These are phyloP conservation scores for Drosophila ambigua DNA, from an alignment of 1,140 invertebrate species.

Conservation along the genomic window DNA sequence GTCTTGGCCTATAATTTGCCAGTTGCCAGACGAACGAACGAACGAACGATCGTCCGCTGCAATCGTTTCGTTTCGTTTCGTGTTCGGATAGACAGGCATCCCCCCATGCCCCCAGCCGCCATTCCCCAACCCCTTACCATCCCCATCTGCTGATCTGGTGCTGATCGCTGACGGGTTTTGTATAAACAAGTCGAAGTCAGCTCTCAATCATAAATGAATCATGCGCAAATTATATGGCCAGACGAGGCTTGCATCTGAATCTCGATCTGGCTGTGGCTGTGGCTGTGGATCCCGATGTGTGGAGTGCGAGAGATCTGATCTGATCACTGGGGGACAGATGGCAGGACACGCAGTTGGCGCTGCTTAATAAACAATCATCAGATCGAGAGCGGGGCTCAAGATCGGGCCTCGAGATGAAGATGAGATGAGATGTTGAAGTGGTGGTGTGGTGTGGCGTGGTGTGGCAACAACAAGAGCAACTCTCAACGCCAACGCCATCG, in stretches of 20 bases:
- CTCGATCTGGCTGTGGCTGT: conserved; percentile 11
- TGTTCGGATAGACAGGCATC: conserved; percentile 21
- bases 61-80: conserved; percentile 18
- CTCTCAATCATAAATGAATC: conserved; percentile 82
- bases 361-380: conserved; percentile 83
- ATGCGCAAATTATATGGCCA: conserved; percentile 79
- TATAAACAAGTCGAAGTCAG: conserved; percentile 71
- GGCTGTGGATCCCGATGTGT: conserved; percentile 1
- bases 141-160: conserved; percentile 34
- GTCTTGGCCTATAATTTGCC: conserved; percentile 80
- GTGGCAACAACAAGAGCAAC: conserved; percentile 31
- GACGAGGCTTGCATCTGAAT: conserved; percentile 1
- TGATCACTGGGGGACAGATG: conserved; percentile 26
- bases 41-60: conserved; percentile 40
- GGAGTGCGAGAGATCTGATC: conserved; percentile 6
- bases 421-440: conserved; percentile 14
- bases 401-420: conserved; percentile 41
- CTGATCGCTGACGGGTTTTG: conserved; percentile 59
- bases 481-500: conserved; percentile 56
- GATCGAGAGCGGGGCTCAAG: conserved; percentile 31
- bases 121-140: background rate
- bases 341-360: conserved; percentile 72
- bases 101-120: too few relatives aligned
- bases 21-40: background rate
- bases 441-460: conserved; percentile 1